phyloP scores from a whole-genome alignment of 2,113 vertebrate genomes.

The Eretmochelys imbricata region DNA sequence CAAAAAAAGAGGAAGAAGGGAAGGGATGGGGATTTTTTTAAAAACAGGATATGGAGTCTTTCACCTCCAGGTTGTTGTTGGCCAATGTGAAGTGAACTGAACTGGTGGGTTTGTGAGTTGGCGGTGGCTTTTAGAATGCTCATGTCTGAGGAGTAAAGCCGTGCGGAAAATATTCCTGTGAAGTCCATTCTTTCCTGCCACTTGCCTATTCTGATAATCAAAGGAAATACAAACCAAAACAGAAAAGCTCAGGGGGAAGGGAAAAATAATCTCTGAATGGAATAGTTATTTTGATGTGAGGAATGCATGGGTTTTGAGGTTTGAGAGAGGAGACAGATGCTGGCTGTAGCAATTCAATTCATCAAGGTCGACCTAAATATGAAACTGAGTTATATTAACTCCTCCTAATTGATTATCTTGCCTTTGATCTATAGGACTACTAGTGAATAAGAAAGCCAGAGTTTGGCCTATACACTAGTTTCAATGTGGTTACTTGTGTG shows the following conservation, averaged over 20 bases:
- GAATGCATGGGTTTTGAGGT: background rate
- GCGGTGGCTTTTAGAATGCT: background rate
- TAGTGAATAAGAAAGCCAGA: background rate
- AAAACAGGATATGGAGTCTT: background rate
- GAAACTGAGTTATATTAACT: background rate
- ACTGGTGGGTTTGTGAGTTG: background rate
- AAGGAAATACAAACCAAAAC: background rate
- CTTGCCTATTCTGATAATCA: background rate
- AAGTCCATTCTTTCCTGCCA: background rate
- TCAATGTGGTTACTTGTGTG: background rate
- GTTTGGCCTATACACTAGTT: background rate
- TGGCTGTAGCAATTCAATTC: background rate
- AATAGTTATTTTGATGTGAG: background rate
- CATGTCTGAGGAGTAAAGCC: background rate
- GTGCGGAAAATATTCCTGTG: background rate
- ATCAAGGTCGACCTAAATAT: background rate
- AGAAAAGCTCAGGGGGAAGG: background rate
- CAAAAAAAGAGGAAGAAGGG: background rate
- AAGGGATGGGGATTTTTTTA: background rate
- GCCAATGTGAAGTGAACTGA: background rate
- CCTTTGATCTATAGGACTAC: background rate
- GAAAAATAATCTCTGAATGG: background rate
- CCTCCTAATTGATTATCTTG: background rate
- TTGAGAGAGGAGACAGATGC: background rate
- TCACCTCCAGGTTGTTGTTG: background rate